These are phyloP conservation scores for Leucophora obtusa DNA, from an alignment of 2,888 invertebrate species.

Conservation along the genomic window DNA sequence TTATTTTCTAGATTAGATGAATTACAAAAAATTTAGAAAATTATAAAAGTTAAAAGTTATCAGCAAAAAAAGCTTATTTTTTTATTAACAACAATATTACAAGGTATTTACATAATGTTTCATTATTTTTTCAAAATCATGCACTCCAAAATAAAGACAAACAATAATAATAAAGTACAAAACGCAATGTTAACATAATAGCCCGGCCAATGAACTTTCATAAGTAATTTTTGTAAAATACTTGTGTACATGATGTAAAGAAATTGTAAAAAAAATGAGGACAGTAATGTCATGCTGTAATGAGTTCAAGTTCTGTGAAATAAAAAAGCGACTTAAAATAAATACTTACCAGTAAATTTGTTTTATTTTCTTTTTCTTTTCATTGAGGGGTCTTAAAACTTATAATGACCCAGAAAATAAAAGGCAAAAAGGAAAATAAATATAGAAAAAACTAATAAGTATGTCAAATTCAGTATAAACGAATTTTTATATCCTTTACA, in stretches of 20 bases:
- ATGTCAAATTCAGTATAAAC: neutral
- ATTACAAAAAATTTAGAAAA: neutral
- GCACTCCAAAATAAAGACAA: neutral
- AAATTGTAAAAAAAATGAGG: conserved; percentile 2
- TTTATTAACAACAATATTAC: neutral
- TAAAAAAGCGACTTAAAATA: neutral
- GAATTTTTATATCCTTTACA: neutral
- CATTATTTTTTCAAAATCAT: neutral
- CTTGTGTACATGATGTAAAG: neutral
- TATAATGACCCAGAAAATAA: conserved; percentile 35
- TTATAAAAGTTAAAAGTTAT: neutral
- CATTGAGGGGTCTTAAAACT: conserved; percentile 19
- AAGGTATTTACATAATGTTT: conserved; percentile 1
- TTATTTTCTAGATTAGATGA: neutral
- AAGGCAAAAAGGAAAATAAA: conserved; percentile 10
- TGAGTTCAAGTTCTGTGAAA: conserved; percentile 27
- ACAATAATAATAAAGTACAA: neutral
- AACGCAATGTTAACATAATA: conserved; percentile 6
- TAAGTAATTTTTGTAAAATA: neutral
- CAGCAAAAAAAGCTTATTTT: neutral
- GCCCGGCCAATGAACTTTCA: conserved; percentile 36
- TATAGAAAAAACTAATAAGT: neutral
- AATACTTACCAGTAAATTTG: conserved; percentile 3
- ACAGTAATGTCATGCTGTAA: conserved; percentile 9
- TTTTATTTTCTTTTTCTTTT: conserved; percentile 5